These are phyloP conservation scores for Minunthozetes semirufus DNA, from an alignment of 2,888 invertebrate genomes.

Conservation along the genomic window DNA sequence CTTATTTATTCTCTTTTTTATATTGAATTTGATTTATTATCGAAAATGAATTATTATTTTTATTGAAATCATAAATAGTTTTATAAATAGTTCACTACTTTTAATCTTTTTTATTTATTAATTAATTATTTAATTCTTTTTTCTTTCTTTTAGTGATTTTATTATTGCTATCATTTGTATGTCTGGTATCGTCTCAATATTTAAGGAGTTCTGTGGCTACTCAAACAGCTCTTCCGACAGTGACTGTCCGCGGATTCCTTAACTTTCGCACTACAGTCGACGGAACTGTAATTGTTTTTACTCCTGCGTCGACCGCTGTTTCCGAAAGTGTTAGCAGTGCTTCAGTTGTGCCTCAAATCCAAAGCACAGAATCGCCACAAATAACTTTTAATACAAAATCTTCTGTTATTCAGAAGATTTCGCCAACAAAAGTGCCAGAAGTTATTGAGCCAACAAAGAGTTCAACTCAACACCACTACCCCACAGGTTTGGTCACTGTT, in stretches of 20 bases:
- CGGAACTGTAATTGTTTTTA: conserved; percentile 89
- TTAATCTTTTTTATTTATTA: neutral
- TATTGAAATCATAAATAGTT: too few relatives aligned
- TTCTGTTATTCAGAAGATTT: conserved; percentile 1
- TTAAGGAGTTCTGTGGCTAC: conserved; percentile 6
- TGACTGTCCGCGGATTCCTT: conserved; percentile 86
- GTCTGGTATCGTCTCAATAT: neutral
- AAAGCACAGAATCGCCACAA: conserved; percentile 30
- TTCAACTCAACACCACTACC: conserved; percentile 47
- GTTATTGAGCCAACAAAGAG: conserved; percentile 32
- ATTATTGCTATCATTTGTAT: conserved; percentile 7
- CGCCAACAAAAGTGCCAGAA: conserved; percentile 27
- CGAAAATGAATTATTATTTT: neutral
- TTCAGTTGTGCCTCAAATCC: conserved; percentile 1
- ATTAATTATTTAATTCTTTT: neutral
- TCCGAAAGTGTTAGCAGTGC: neutral
- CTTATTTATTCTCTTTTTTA: too few relatives aligned
- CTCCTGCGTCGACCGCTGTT: conserved; percentile 54
- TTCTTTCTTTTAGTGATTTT: neutral
- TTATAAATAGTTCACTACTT: neutral
- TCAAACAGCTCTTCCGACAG: conserved; percentile 58
- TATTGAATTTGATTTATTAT: too few relatives aligned
- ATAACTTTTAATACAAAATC: neutral
- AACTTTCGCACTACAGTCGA: conserved; percentile 91
- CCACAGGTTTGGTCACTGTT: conserved; percentile 72